phyloP scores from a whole-genome alignment of 2,797 vertebrate species.

The Mormyrus proboscirostris region DNA sequence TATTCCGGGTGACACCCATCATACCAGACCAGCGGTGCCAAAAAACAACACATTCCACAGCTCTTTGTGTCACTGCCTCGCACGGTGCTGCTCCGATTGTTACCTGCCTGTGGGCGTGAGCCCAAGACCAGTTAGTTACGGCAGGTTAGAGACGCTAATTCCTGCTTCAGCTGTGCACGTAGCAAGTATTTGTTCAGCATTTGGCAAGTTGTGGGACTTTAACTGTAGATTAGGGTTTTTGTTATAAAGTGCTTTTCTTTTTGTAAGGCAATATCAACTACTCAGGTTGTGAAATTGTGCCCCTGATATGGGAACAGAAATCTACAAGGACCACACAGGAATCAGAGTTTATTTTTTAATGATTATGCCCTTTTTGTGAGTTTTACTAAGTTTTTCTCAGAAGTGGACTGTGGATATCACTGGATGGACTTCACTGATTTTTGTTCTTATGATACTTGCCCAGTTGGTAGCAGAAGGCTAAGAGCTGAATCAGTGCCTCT shows the following conservation, averaged over 20 bases:
- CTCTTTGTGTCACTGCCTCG: neutral
- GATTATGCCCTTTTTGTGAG: neutral
- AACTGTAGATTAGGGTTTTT: neutral
- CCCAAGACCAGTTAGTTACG: neutral
- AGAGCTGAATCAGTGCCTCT: constrained; percentile 27
- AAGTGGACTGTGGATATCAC: neutral
- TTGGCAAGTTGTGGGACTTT: neutral
- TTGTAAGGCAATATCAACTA: neutral
- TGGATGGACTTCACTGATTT: neutral
- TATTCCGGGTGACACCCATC: neutral
- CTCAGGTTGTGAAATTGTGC: neutral
- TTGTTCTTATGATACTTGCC: neutral
- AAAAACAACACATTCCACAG: neutral
- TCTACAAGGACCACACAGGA: neutral
- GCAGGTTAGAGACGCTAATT: neutral
- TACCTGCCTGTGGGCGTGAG: neutral
- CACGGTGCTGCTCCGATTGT: neutral
- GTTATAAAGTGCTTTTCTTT: neutral
- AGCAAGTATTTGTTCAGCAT: neutral
- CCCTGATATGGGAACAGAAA: neutral
- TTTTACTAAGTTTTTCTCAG: neutral
- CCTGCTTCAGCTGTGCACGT: neutral
- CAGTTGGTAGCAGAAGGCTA: neutral
- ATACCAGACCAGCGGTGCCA: neutral
- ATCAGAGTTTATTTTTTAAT: neutral